phyloP scores from a whole-genome alignment of 2,797 vertebrate genomes.

The Eulemur mongoz region DNA sequence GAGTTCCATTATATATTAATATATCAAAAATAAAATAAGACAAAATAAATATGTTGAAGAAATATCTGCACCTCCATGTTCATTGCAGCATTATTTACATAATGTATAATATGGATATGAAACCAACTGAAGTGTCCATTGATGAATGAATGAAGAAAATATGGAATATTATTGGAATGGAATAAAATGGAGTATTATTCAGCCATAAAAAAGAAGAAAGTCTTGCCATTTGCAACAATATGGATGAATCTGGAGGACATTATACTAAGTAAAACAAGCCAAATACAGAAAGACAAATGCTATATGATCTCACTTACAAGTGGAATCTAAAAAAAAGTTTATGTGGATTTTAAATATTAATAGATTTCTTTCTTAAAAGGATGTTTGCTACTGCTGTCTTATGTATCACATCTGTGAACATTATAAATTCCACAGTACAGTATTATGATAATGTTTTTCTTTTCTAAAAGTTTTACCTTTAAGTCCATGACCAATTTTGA shows the following conservation, averaged over 20 bases:
- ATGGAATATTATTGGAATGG: not conserved
- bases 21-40: not conserved
- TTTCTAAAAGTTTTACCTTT: not conserved
- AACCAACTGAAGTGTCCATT: not conserved
- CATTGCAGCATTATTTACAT: not conserved
- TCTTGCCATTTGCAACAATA: not conserved
- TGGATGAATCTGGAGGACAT: not conserved
- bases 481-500: not conserved
- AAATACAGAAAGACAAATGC: not conserved
- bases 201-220: not conserved
- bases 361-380: not conserved
- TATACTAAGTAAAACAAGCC: not conserved
- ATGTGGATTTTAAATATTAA: not conserved
- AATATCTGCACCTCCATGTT: not conserved
- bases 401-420: not conserved
- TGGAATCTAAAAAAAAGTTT: not conserved
- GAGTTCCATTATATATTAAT: not conserved
- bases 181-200: not conserved
- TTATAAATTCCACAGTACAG: not conserved
- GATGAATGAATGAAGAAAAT: not conserved
- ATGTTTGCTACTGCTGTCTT: not conserved
- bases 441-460: not conserved
- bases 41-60: not conserved
- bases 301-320: not conserved
- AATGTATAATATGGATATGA: not conserved